Conservation (phyloP, 2,113 vertebrate genomes). For the Procavia capensis region DNA sequence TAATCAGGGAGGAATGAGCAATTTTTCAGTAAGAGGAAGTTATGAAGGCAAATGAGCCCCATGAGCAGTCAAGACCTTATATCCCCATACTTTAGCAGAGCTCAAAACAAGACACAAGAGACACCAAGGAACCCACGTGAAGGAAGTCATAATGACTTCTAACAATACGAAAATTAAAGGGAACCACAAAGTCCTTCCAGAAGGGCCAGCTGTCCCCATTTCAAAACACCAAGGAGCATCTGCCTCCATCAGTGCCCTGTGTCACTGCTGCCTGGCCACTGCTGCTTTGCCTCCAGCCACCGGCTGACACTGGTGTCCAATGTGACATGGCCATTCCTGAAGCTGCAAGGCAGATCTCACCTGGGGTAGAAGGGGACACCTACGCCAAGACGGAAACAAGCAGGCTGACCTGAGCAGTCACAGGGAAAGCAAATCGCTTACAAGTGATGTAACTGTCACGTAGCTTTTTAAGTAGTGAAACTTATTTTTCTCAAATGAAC, state of each 20-base stretch:
- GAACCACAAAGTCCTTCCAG: background rate
- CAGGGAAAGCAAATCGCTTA: background rate
- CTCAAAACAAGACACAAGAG: conserved; percentile 73
- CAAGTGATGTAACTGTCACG: background rate
- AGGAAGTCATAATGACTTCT: background rate
- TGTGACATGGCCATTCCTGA: background rate
- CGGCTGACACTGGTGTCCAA: accelerated
- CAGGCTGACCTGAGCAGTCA: background rate
- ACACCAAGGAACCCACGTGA: background rate
- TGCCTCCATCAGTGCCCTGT: background rate
- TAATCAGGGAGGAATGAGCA: conserved; percentile 78
- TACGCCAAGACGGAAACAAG: background rate
- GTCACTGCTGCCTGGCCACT: background rate
- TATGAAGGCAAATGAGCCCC: conserved; percentile 32
- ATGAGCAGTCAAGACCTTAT: conserved; percentile 6
- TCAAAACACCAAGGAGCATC: background rate
- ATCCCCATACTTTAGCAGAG: conserved; percentile 65
- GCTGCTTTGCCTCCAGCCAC: background rate
- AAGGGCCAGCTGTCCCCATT: background rate
- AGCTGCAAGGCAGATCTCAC: accelerated
- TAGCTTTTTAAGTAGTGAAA: background rate
- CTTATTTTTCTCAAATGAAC: background rate
- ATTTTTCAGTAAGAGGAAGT: conserved; percentile 62
- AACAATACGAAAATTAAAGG: background rate
- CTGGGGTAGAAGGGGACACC: background rate